These are phyloP conservation scores for Hemibagrus wyckioides DNA, from an alignment of 2,113 vertebrate species.

Conservation along the genomic window DNA sequence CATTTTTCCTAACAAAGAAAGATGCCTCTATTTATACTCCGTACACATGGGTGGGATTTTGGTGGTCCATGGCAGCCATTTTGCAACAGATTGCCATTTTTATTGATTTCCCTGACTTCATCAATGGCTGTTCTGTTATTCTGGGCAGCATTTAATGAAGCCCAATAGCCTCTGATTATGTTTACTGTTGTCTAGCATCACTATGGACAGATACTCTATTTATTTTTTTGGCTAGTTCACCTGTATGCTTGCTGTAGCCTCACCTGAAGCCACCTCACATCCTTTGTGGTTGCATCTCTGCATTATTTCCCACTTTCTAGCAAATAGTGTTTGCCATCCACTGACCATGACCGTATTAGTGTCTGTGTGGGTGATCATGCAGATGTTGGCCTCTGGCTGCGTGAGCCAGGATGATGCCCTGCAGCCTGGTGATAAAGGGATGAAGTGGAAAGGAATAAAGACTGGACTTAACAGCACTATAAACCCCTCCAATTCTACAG, in stretches of 20 bases:
- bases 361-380: conserved; percentile 39
- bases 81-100: background rate
- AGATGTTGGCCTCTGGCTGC: conserved; percentile 22
- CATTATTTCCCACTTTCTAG: conserved; percentile 19
- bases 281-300: background rate
- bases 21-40: conserved; percentile 2
- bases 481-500: conserved; percentile 21
- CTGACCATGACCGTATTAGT: conserved; percentile 40
- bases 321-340: conserved; percentile 23
- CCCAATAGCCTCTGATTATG: background rate
- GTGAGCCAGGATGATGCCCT: conserved; percentile 35
- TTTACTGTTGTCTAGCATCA: background rate
- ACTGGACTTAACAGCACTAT: background rate
- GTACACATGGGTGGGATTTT: background rate
- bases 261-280: background rate
- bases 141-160: background rate
- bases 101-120: background rate
- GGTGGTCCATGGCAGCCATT: background rate
- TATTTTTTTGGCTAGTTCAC: background rate
- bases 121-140: conserved; percentile 1
- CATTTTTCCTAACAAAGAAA: background rate
- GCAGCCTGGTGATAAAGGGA: conserved; percentile 42
- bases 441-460: conserved; percentile 39
- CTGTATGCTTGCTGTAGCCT: background rate
- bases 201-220: background rate